These are phyloP conservation scores for Empidonax traillii DNA, from an alignment of 2,113 vertebrate genomes.

Conservation along the genomic window DNA sequence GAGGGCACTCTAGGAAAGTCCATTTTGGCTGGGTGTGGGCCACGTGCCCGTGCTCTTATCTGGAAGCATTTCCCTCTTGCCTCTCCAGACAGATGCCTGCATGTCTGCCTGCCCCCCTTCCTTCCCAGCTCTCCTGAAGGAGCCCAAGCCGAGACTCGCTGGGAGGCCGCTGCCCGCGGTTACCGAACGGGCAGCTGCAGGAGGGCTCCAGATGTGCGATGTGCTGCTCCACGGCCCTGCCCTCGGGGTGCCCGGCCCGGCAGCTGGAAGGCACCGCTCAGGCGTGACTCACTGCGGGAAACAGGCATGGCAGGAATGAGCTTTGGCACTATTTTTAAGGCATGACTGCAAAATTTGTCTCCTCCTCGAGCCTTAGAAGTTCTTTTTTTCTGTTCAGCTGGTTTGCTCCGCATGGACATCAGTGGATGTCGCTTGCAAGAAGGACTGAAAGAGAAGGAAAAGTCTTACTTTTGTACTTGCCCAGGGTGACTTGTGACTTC, in stretches of 20 bases:
- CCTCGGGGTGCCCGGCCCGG: neutral
- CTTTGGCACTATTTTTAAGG: neutral
- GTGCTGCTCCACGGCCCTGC: neutral
- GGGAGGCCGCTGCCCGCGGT: neutral
- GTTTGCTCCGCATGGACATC: neutral
- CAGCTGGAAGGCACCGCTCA: neutral
- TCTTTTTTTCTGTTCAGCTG: neutral
- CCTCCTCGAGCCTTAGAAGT: fast-evolving
- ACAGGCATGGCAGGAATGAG: neutral
- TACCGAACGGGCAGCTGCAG: neutral
- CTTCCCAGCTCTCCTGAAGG: neutral
- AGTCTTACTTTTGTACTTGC: neutral
- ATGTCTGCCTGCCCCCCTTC: neutral
- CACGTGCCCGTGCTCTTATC: neutral
- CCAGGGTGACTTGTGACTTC: neutral
- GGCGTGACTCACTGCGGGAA: neutral
- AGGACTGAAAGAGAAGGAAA: neutral
- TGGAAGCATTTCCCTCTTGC: neutral
- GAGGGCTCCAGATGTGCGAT: slow-evolving; percentile 47
- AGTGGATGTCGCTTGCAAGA: neutral
- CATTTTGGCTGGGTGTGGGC: neutral
- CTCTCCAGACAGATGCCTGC: neutral
- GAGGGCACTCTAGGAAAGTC: neutral
- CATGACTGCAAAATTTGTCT: neutral
- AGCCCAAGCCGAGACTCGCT: neutral